phyloP scores from a whole-genome alignment of 1,140 invertebrate genomes.

The Diprion similis region DNA sequence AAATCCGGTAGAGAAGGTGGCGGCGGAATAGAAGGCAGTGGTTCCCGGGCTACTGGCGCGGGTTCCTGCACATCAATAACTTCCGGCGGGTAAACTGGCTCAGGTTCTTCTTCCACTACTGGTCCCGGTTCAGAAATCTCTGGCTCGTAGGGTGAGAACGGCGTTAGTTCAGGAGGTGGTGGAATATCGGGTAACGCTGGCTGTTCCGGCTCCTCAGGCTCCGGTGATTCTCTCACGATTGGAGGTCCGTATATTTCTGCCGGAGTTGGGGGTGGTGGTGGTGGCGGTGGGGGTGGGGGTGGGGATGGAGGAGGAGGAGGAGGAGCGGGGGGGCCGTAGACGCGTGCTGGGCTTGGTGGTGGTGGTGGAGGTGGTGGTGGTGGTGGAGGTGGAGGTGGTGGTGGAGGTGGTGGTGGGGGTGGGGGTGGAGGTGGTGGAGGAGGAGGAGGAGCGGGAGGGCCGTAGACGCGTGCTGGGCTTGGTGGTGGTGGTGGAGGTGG shows the following conservation, averaged over 20 bases:
- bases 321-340: background rate
- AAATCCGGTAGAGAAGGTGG: background rate
- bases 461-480: background rate
- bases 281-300: background rate
- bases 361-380: slow-evolving; percentile 8
- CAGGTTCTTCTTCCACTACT: background rate
- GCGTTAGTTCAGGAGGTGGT: background rate
- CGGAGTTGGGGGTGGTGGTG: background rate
- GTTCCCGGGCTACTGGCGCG: background rate
- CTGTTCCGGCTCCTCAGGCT: background rate
- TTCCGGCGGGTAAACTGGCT: background rate
- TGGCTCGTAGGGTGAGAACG: too few relatives aligned
- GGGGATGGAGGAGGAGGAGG: background rate
- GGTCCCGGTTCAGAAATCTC: too few relatives aligned
- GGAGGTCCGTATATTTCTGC: background rate
- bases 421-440: background rate
- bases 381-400: slow-evolving; percentile 2
- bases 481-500: background rate
- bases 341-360: background rate
- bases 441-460: background rate
- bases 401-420: background rate
- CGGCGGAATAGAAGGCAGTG: background rate
- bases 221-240: background rate
- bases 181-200: slow-evolving; percentile 10
- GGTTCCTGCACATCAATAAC: background rate